phyloP scores from a whole-genome alignment of 2,113 vertebrate species.

The Aramus guarauna region DNA sequence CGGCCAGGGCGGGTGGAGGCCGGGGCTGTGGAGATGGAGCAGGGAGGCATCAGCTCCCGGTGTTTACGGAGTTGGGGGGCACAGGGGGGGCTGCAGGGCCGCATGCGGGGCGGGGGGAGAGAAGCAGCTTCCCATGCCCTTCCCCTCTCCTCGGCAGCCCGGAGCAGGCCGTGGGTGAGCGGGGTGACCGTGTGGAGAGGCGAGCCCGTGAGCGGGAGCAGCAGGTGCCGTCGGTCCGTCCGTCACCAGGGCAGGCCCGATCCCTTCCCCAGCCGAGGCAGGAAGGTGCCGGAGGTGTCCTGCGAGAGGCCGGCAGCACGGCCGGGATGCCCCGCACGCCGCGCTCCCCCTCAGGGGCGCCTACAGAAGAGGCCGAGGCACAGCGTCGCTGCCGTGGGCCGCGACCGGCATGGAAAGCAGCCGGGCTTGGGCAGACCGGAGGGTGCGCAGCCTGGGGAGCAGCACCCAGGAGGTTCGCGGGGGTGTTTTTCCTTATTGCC shows the following conservation, averaged over 20 bases:
- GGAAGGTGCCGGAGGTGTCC: conserved; percentile 33
- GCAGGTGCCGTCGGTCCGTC: rapidly evolving
- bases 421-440: not conserved
- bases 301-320: conserved; percentile 45
- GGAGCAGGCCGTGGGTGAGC: not conserved
- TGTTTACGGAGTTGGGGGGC: not conserved
- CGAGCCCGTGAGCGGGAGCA: rapidly evolving
- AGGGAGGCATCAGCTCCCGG: not conserved
- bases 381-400: not conserved
- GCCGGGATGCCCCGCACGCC: conserved; percentile 50
- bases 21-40: not conserved
- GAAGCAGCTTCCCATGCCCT: not conserved
- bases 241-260: conserved; percentile 61
- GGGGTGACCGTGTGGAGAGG: not conserved
- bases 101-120: rapidly evolving
- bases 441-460: not conserved
- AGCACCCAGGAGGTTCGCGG: not conserved
- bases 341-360: conserved; percentile 5
- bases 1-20: rapidly evolving
- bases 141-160: not conserved
- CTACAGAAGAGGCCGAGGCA: not conserved
- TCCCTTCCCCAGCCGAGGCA: conserved; percentile 68
- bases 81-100: not conserved
- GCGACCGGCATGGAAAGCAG: not conserved
- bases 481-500: not conserved